Evolutionary conservation across 1,140 invertebrate species (phyloP).

Genomic region (Harlomillsia oculata): DNA sequence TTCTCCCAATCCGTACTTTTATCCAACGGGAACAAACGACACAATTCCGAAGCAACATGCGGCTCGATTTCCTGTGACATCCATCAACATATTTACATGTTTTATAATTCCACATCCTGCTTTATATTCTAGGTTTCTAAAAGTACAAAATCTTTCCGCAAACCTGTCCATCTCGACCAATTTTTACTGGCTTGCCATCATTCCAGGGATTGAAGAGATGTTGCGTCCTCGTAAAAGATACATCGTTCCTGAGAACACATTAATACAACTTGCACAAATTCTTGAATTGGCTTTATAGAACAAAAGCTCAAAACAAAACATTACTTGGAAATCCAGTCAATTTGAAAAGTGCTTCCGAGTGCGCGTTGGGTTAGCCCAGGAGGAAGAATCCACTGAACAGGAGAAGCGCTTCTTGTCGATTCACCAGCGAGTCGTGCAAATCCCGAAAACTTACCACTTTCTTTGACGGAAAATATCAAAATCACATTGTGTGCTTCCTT

Average conservation of each 20-base stretch:
- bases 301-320: background rate
- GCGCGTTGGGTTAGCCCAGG: slow-evolving; percentile 84
- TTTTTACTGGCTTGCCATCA: slow-evolving; percentile 96
- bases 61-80: slow-evolving; percentile 79
- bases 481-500: slow-evolving; percentile 86
- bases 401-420: slow-evolving; percentile 75
- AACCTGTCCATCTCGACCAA: slow-evolving; percentile 88
- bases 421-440: slow-evolving; percentile 81
- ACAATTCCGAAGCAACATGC: slow-evolving; percentile 84
- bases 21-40: slow-evolving; percentile 86
- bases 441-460: slow-evolving; percentile 83
- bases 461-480: slow-evolving; percentile 93
- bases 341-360: slow-evolving; percentile 86
- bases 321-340: slow-evolving; percentile 85
- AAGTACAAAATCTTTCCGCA: slow-evolving; percentile 18
- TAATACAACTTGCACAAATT: background rate
- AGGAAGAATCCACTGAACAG: slow-evolving; percentile 91
- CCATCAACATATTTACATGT: background rate
- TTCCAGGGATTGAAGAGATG: slow-evolving; percentile 97
- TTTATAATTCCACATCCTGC: background rate
- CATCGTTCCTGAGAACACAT: slow-evolving; percentile 60
- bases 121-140: background rate
- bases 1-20: slow-evolving; percentile 83
- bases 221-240: slow-evolving; percentile 81
- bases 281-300: background rate